phyloP scores from a whole-genome alignment of 2,113 vertebrate species.

The Strix aluco region DNA sequence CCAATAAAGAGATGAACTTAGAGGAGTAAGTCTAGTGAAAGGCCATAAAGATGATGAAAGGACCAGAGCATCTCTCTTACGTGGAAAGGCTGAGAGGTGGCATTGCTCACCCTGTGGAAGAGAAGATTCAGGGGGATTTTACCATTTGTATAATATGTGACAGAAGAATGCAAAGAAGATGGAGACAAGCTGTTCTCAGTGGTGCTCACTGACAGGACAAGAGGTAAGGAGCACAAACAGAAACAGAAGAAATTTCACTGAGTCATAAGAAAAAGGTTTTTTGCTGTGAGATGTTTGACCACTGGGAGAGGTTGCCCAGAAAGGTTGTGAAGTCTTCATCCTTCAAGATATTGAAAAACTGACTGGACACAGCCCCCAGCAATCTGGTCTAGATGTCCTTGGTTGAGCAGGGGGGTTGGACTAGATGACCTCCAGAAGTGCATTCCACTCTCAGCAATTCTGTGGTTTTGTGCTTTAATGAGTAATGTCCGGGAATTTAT shows the following conservation, averaged over 20 bases:
- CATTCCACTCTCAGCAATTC: neutral
- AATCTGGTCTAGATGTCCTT: neutral
- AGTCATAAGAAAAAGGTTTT: neutral
- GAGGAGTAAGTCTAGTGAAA: accelerated
- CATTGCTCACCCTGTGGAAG: neutral
- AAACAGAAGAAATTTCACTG: neutral
- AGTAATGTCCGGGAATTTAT: neutral
- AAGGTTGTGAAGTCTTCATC: neutral
- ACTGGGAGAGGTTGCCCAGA: neutral
- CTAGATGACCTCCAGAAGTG: neutral
- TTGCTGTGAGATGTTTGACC: neutral
- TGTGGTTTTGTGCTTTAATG: neutral
- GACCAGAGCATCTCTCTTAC: neutral
- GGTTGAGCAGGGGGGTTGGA: accelerated
- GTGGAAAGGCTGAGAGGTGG: neutral
- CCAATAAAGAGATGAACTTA: neutral
- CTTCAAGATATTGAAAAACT: neutral
- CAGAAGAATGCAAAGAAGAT: neutral
- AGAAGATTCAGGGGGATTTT: neutral
- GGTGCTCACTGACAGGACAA: neutral
- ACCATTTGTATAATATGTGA: neutral
- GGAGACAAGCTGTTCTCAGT: neutral
- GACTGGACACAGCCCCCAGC: accelerated
- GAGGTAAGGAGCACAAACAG: neutral
- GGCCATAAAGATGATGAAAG: accelerated